Conservation (phyloP, 2,113 vertebrate genomes). For the Macquaria australasica region DNA sequence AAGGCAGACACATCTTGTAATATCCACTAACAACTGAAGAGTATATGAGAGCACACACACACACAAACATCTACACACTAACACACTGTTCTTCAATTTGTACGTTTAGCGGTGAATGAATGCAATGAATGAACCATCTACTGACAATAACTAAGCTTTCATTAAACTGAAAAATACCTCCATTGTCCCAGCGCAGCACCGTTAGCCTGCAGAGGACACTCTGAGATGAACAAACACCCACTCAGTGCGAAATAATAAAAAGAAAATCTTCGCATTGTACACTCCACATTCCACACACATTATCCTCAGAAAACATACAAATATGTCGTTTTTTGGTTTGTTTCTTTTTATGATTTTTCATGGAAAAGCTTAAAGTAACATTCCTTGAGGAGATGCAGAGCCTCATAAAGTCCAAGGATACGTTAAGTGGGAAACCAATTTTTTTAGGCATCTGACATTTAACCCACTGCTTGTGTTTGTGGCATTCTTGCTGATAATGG, state of each 20-base stretch:
- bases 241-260: conserved; percentile 29
- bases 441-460: conserved; percentile 77
- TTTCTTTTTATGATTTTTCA: not conserved
- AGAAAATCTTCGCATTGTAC: conserved; percentile 17
- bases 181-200: conserved; percentile 48
- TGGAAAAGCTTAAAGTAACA: conserved; percentile 46
- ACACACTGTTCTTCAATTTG: conserved; percentile 51
- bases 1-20: conserved; percentile 11
- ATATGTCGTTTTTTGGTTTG: conserved; percentile 36
- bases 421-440: conserved; percentile 68
- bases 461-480: conserved; percentile 65
- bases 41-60: not conserved
- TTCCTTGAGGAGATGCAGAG: conserved; percentile 59
- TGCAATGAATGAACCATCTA: conserved; percentile 42
- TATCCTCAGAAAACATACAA: conserved; percentile 57
- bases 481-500: conserved; percentile 73
- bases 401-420: conserved; percentile 61
- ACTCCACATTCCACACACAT: conserved; percentile 46
- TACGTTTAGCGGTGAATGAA: conserved; percentile 45
- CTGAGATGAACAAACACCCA: conserved; percentile 51
- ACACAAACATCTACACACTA: not conserved
- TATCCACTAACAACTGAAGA: conserved; percentile 24
- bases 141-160: conserved; percentile 62
- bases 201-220: conserved; percentile 42
- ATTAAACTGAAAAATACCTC: conserved; percentile 58